These are phyloP conservation scores for Tetraodon nigroviridis DNA, from an alignment of 2,113 vertebrate genomes.

Conservation along the genomic window DNA sequence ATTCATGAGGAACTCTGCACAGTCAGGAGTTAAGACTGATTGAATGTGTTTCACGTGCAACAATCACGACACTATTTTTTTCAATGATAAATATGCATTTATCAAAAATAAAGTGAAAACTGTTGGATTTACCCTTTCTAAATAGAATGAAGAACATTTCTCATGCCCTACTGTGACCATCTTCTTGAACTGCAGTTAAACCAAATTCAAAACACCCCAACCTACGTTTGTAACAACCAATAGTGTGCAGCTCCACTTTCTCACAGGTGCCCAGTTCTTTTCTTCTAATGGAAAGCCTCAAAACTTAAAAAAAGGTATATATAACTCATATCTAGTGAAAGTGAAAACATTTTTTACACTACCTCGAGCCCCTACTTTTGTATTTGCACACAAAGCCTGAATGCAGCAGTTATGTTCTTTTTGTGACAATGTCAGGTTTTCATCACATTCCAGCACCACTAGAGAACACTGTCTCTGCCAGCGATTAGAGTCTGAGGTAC, in stretches of 20 bases:
- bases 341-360: constrained; percentile 57
- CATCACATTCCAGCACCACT: constrained; percentile 48
- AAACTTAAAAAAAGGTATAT: constrained; percentile 41
- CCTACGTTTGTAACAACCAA: constrained; percentile 29
- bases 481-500: constrained; percentile 55
- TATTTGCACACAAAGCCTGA: constrained; percentile 68
- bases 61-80: not conserved
- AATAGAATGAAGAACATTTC: constrained; percentile 45
- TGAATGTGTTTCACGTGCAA: no score
- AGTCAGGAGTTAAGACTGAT: no score
- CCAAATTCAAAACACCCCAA: constrained; percentile 30
- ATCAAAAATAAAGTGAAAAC: constrained; percentile 8
- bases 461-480: constrained; percentile 61
- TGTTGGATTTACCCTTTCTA: constrained; percentile 7
- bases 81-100: constrained; percentile 19
- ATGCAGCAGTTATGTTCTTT: constrained; percentile 55
- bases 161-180: constrained; percentile 55
- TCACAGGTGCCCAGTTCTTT: constrained; percentile 45
- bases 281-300: constrained; percentile 35
- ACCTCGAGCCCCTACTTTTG: constrained; percentile 69
- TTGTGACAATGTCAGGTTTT: constrained; percentile 55
- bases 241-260: constrained; percentile 44
- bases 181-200: constrained; percentile 36
- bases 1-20: no score
- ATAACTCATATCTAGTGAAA: constrained; percentile 57